Evolutionary conservation across 2,797 vertebrate species (phyloP), one percentile per base, ranked within the genome.

Genomic region (Oryzias sinensis): DNA sequence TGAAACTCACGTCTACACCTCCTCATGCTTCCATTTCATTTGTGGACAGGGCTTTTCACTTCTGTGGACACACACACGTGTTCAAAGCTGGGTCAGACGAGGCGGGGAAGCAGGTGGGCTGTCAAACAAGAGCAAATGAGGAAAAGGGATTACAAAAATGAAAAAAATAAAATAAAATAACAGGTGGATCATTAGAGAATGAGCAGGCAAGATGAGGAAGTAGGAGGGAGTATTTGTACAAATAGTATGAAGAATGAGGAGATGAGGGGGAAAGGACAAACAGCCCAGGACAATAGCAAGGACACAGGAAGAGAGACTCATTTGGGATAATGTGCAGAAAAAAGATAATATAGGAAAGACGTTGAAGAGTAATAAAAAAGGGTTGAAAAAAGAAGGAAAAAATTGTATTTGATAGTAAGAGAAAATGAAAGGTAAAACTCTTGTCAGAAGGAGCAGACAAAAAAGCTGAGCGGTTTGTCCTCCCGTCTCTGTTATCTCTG

Each of bases 401-500:
- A 46, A 13, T 20, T 44, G 53, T 13, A 46, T 15, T 49, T 61
- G 53, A 72, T 51, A 61, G 16, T 58, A 46, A 62, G 47, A 44
- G 52, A 49, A 17, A 16, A 43, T 18, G 29, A 54, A 25, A 52
- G 42, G 50, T 47, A 43, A 47, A 47, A 11, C 9, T 37, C 33
- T 37, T 37, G 33, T 11, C 33, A 37, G 27, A 27, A 1, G 27
- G 6, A 27, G 27, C 27, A 27, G 33, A 33, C 29, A 11, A 37
- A 37, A 11, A 11, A 37, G 59, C 24, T 18, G 64, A 59, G 63
- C 37, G 17, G 49, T 1, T 4, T 59, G 69, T 56, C 68, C 49
- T 59, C 55, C 67, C 71, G 80, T 73, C 72, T 55, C 82, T 83
- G 74, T 86, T 85, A 89, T 83, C 78, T 53, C 61, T 72, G 81